A percentile compares a stretch with the other conserved stretches of the same genome.
Conservation (phyloP, 2,888 invertebrate genomes). For the Leistus spinibarbis region DNA sequence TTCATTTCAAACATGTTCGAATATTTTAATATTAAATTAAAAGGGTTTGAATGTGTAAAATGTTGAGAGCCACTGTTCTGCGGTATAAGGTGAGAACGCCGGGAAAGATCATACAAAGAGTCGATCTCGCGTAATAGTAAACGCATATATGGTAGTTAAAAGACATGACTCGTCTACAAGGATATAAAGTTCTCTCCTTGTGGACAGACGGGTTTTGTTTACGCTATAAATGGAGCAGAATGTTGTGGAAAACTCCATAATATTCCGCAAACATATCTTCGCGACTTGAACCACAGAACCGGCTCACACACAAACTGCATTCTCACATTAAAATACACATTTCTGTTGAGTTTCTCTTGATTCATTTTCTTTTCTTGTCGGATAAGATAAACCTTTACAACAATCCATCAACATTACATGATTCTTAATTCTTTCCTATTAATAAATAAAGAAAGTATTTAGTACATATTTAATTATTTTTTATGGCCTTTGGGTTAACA, state of each 20-base stretch:
- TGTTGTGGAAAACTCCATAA: slow-evolving; percentile 21
- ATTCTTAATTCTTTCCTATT: too few species aligned
- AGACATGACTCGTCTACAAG: neutral
- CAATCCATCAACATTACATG: too few species aligned
- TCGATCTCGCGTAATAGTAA: neutral
- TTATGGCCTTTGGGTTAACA: too few species aligned
- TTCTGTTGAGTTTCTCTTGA: too few species aligned
- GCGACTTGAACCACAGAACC: neutral
- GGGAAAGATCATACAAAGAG: slow-evolving; percentile 3
- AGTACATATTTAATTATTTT: too few species aligned
- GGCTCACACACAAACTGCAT: neutral
- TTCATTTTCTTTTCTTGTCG: too few species aligned
- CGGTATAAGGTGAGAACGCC: neutral
- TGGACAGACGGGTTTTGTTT: slow-evolving; percentile 21
- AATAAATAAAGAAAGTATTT: too few species aligned
- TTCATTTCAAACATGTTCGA: neutral
- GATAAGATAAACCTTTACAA: too few species aligned
- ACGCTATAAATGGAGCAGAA: slow-evolving; percentile 34
- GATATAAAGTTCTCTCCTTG: slow-evolving; percentile 2
- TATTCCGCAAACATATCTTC: neutral
- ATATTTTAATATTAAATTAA: neutral
- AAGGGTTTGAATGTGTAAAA: neutral
- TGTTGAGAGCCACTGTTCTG: neutral
- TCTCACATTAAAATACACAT: neutral
- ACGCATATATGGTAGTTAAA: slow-evolving; percentile 17